Evolutionary conservation across 2,797 vertebrate species (phyloP), one percentile per base, ranked within the genome.

Genomic region (Spinus olivaceus): DNA sequence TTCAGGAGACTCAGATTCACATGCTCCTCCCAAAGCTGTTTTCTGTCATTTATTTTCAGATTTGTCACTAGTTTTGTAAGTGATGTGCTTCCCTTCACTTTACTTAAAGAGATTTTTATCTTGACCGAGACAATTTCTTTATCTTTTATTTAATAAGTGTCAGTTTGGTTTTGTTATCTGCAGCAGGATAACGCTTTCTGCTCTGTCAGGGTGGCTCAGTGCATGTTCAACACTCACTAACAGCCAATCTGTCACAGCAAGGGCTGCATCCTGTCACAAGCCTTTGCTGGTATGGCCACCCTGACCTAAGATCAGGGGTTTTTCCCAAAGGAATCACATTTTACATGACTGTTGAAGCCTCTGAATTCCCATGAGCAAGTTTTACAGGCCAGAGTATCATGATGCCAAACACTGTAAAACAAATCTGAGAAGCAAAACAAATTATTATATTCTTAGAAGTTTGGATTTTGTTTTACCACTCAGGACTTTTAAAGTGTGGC

Each of bases 241-340:
- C 42, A 87, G 73, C 60, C 90, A 41, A 56, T 32, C 47, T 70
- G 88, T 82, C 88, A 80, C 88, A 88, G 18, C 41, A 73, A 65
- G 90, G 79, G 57, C 57, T 84, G 74, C 72, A 56, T 72, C 60
- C 44, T 37, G 49, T n/a, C 71, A 84, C 69, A 77, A 65, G 54
- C 44, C 67, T 37, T 47, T 64, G 37, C 81, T 90, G 59, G 32
- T n/a, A 57, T 13, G 50, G 72, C 32, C 47, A 66, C 15, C 22
- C 12, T 8, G 63, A 85, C 76, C 71, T 72, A 61, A 76, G 57
- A 39, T 69, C 76, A 81, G 8, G 30, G 16, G 4, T 33, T 39
- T 80, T 78, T 86, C 66, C 77, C 73, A 92, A 93, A 96, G 92
- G 63, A 93, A 90, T 63, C 56, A 49, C 51, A 73, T 86, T 93